These are phyloP conservation scores for Catalaphyllia jardinei DNA, from an alignment of 64 coral and sea anemone genomes.

Conservation along the genomic window DNA sequence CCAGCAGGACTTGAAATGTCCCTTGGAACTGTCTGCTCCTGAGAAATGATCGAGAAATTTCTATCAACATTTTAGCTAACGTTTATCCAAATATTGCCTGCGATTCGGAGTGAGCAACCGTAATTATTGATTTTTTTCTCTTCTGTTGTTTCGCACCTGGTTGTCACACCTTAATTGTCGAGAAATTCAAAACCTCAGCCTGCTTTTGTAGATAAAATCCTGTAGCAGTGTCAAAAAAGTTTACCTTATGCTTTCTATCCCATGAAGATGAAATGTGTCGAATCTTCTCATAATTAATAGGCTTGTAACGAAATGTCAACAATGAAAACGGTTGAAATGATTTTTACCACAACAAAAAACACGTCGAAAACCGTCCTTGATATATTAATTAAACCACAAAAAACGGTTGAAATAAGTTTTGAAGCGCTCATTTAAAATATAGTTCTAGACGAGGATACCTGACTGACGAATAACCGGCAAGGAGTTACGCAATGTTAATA, in stretches of 20 bases:
- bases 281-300: too few relatives aligned
- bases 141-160: neutral
- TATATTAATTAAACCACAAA: neutral
- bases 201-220: neutral
- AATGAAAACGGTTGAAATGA: neutral
- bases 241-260: too few relatives aligned
- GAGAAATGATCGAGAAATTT: neutral
- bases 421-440: too few relatives aligned
- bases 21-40: constrained; percentile 29
- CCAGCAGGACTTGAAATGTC: constrained; percentile 41
- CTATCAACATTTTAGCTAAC: neutral
- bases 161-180: neutral
- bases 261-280: too few relatives aligned
- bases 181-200: neutral
- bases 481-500: neutral
- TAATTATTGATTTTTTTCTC: neutral
- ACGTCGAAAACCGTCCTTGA: neutral
- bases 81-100: neutral
- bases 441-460: too few relatives aligned
- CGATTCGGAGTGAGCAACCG: neutral
- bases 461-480: too few relatives aligned
- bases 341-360: too few relatives aligned
- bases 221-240: neutral
- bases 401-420: neutral
- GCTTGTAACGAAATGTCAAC: neutral